Evolutionary conservation across 2,113 vertebrate genomes (phyloP).

Genomic region (Oryzias celebensis): DNA sequence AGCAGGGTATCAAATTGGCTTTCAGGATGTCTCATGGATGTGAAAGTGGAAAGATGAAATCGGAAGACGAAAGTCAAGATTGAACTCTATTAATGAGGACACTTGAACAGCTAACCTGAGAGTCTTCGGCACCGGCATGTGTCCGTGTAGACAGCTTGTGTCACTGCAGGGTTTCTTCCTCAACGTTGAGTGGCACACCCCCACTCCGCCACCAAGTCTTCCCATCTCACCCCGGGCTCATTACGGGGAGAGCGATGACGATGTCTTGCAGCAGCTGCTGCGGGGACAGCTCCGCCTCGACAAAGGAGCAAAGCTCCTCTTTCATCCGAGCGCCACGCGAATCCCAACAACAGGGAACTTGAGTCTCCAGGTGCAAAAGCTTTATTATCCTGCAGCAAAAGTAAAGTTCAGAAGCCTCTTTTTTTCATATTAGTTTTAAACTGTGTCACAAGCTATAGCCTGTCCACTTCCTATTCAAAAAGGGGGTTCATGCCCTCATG

Average conservation of each 20-base stretch:
- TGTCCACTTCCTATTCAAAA: conserved; percentile 26
- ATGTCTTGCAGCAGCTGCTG: conserved; percentile 69
- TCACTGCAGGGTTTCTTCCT: conserved; percentile 64
- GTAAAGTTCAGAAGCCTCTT: background rate
- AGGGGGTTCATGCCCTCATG: conserved; percentile 47
- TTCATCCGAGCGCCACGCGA: background rate
- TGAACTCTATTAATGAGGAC: conserved; percentile 40
- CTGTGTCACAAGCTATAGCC: background rate
- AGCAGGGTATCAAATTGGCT: background rate
- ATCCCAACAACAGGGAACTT: background rate
- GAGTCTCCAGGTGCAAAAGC: conserved; percentile 3
- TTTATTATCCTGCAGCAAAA: conserved; percentile 7
- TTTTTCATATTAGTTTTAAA: background rate
- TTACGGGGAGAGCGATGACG: conserved; percentile 69
- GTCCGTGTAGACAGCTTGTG: conserved; percentile 63
- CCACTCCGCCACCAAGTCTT: conserved; percentile 46
- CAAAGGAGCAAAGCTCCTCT: conserved; percentile 18
- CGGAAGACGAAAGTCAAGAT: background rate
- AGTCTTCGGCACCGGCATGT: conserved; percentile 23
- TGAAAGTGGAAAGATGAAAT: too few relatives aligned
- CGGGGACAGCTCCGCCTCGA: conserved; percentile 49
- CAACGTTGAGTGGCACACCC: conserved; percentile 36
- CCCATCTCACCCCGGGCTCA: conserved; percentile 56
- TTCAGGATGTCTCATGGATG: too few relatives aligned
- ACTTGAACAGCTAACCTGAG: conserved; percentile 49